A percentile compares a stretch with the other conserved stretches of the same genome.
Conservation (phyloP, 1,140 invertebrate species). For the Bombus vancouverensis region DNA sequence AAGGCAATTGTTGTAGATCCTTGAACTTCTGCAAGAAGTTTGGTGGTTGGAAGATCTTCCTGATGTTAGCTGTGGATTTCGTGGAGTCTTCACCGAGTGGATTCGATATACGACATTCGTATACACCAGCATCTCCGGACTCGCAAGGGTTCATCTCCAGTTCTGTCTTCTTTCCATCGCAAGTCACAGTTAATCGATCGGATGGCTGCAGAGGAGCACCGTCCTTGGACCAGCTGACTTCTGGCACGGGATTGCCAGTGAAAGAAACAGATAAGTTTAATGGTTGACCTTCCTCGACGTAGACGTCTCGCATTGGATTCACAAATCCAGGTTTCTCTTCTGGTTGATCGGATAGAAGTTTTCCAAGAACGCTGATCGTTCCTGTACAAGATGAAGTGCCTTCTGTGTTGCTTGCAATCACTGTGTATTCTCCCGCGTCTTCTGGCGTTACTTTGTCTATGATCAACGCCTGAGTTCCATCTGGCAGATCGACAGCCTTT, state of each 20-base stretch:
- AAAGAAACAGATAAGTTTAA: conserved; percentile 87
- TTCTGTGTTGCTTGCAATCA: conserved; percentile 88
- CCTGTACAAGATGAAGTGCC: conserved; percentile 88
- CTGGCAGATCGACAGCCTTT: conserved; percentile 86
- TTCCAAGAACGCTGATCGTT: conserved; percentile 86
- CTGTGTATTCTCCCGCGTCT: conserved; percentile 90
- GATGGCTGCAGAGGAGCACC: conserved; percentile 85
- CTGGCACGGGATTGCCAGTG: conserved; percentile 93
- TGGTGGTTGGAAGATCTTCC: conserved; percentile 91
- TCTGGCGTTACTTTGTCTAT: conserved; percentile 85
- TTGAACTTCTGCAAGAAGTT: conserved; percentile 92
- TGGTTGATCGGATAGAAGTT: conserved; percentile 84
- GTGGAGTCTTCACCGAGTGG: conserved; percentile 88
- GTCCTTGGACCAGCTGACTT: conserved; percentile 92
- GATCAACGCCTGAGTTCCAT: conserved; percentile 87
- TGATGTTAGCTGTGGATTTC: conserved; percentile 87
- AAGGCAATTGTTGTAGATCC: conserved; percentile 92
- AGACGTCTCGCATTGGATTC: conserved; percentile 88
- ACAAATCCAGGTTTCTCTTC: conserved; percentile 90
- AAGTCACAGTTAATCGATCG: conserved; percentile 87
- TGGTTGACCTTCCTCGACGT: conserved; percentile 90
- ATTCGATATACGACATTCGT: conserved; percentile 89
- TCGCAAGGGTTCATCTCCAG: conserved; percentile 89
- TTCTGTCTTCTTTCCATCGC: conserved; percentile 91
- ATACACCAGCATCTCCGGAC: conserved; percentile 89